phyloP scores from a whole-genome alignment of 1,140 invertebrate genomes.

The Panonychus citri region DNA sequence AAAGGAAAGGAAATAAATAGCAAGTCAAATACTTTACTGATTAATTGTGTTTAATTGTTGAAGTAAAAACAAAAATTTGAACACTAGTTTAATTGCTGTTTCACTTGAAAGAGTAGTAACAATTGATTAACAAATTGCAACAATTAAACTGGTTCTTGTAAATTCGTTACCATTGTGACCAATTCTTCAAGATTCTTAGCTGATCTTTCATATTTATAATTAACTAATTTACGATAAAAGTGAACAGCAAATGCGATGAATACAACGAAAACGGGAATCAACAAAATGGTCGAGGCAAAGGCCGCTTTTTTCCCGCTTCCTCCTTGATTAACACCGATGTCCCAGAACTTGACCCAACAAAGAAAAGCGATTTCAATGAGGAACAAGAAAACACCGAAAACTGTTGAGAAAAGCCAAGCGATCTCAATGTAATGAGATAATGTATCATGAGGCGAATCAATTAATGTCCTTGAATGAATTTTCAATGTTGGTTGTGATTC shows the following conservation, averaged over 20 bases:
- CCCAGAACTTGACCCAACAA: constrained; percentile 37
- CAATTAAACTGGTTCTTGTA: constrained; percentile 20
- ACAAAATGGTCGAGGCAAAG: constrained; percentile 36
- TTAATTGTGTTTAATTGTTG: too few species aligned
- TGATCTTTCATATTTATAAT: constrained; percentile 67
- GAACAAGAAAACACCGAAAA: constrained; percentile 75
- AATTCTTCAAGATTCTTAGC: constrained; percentile 55
- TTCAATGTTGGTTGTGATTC: constrained; percentile 6
- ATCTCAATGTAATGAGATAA: constrained; percentile 59
- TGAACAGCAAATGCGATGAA: constrained; percentile 78
- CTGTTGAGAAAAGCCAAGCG: constrained; percentile 87
- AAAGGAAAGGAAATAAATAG: too few species aligned
- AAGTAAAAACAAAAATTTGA: too few species aligned
- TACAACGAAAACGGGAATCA: constrained; percentile 67
- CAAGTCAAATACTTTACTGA: too few species aligned
- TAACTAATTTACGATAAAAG: constrained; percentile 72
- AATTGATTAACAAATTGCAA: too few species aligned
- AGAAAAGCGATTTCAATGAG: constrained; percentile 80
- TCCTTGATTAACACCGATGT: background rate
- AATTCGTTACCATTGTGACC: constrained; percentile 57
- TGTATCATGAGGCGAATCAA: constrained; percentile 27
- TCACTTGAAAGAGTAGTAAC: too few species aligned
- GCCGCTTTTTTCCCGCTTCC: constrained; percentile 11
- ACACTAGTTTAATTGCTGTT: too few species aligned
- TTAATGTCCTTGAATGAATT: constrained; percentile 10